A percentile compares a stretch with the other conserved stretches of the same genome.
Conservation (phyloP, 2,797 vertebrate species). For the Hybognathus amarus region DNA sequence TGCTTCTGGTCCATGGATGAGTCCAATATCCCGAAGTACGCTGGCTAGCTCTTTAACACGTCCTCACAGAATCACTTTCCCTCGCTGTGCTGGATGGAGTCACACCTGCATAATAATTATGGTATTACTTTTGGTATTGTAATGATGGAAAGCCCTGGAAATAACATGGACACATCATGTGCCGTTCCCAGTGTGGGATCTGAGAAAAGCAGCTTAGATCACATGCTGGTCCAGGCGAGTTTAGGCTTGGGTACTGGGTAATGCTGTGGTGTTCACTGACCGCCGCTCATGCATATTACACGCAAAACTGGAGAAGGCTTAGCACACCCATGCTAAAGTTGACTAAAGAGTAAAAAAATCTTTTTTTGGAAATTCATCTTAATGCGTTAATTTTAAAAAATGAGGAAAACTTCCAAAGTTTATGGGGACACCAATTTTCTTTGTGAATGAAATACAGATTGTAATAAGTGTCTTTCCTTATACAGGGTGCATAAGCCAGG, state of each 20-base stretch:
- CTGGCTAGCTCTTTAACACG: slow-evolving; percentile 79
- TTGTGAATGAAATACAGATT: no score
- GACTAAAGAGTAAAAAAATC: no score
- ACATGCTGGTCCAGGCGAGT: slow-evolving; percentile 1
- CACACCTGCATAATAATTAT: slow-evolving; percentile 32
- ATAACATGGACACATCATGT: background rate
- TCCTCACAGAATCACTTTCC: background rate
- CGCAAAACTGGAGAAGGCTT: background rate
- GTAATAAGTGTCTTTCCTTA: no score
- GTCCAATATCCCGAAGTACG: slow-evolving; percentile 93
- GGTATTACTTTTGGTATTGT: background rate
- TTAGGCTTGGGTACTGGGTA: background rate
- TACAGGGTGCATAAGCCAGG: no score
- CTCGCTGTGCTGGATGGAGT: slow-evolving; percentile 11
- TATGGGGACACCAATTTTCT: no score
- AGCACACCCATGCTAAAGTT: no score
- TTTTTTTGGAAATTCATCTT: no score
- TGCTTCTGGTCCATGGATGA: slow-evolving; percentile 99
- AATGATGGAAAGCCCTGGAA: slow-evolving; percentile 1
- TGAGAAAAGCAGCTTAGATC: background rate
- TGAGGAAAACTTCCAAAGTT: no score
- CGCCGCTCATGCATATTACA: background rate
- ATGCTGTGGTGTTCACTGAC: background rate
- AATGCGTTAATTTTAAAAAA: no score
- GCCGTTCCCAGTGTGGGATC: background rate